These are phyloP conservation scores for Fragum whitleyi DNA, from an alignment of 2,888 invertebrate species.

Conservation along the genomic window DNA sequence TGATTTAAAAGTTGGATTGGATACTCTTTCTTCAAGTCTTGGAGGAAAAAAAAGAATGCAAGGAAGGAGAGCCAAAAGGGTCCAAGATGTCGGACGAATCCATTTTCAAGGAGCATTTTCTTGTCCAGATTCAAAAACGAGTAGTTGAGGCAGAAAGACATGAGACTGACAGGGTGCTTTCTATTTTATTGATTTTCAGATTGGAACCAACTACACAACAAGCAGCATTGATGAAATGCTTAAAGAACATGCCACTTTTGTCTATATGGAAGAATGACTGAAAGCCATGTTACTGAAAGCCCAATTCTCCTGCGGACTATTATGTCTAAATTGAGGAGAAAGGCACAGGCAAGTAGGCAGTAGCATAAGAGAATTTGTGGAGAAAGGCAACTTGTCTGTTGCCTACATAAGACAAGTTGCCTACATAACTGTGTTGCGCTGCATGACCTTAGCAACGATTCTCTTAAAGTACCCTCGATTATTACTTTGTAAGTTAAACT, in stretches of 20 bases:
- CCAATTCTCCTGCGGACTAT: conserved; percentile 15
- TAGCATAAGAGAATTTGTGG: conserved; percentile 7
- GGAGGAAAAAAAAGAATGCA: not conserved
- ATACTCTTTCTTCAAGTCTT: not conserved
- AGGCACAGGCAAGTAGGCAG: not conserved
- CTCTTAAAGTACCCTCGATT: conserved; percentile 19
- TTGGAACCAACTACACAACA: not conserved
- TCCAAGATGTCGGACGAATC: not conserved
- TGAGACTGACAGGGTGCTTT: not conserved
- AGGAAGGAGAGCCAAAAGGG: conserved; percentile 2
- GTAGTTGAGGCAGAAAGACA: conserved; percentile 2
- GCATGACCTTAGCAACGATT: conserved; percentile 17
- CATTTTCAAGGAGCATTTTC: conserved; percentile 1
- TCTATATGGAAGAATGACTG: conserved; percentile 9
- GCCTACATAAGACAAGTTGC: conserved; percentile 13
- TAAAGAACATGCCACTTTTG: conserved; percentile 1
- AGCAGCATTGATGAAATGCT: conserved; percentile 8
- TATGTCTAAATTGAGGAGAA: not conserved
- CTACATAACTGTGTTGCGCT: conserved; percentile 12
- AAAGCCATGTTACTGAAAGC: conserved; percentile 7
- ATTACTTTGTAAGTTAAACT: conserved; percentile 10
- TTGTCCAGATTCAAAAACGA: not conserved
- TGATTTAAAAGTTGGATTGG: not conserved
- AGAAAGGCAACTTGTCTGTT: conserved; percentile 21
- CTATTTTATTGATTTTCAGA: not conserved